Percentiles rank a stretch among this genome's conserved stretches.
phyloP scores from a whole-genome alignment of 2,113 vertebrate genomes.

The Cisticola juncidis region DNA sequence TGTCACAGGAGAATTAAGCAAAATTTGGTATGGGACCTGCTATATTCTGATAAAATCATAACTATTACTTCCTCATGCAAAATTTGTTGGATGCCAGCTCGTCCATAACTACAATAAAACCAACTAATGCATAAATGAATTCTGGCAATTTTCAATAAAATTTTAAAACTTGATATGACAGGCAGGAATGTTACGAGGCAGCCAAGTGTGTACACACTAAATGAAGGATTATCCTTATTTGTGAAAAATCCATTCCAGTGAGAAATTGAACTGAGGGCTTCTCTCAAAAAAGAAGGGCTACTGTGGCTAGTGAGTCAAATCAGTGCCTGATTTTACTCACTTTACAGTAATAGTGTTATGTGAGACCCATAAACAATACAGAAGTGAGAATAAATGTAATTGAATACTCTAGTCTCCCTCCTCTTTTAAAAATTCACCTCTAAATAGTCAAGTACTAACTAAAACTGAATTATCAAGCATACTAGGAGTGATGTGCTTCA shows the following conservation, averaged over 20 bases:
- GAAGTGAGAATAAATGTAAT: not conserved
- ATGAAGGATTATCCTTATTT: constrained; percentile 65
- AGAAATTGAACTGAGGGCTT: constrained; percentile 51
- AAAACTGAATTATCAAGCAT: not conserved
- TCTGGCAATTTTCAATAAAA: constrained; percentile 59
- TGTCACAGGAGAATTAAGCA: not conserved
- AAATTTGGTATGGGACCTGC: not conserved
- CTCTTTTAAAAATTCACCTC: not conserved
- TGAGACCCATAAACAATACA: constrained; percentile 2
- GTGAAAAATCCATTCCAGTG: constrained; percentile 42
- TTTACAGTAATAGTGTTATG: not conserved
- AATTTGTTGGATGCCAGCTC: constrained; percentile 36
- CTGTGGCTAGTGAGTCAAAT: constrained; percentile 15
- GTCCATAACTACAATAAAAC: constrained; percentile 31
- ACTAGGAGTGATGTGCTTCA: not conserved
- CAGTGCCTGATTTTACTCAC: not conserved
- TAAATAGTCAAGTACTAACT: not conserved
- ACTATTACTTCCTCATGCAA: constrained; percentile 27
- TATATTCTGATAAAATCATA: constrained; percentile 46
- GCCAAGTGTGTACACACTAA: constrained; percentile 60
- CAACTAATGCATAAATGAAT: constrained; percentile 51
- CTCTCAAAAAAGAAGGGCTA: constrained; percentile 4
- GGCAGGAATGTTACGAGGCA: constrained; percentile 33
- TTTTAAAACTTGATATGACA: constrained; percentile 42
- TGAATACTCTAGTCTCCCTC: not conserved